These are phyloP conservation scores for Philotrypesis tridentata DNA, from an alignment of 1,140 invertebrate species.

Conservation along the genomic window DNA sequence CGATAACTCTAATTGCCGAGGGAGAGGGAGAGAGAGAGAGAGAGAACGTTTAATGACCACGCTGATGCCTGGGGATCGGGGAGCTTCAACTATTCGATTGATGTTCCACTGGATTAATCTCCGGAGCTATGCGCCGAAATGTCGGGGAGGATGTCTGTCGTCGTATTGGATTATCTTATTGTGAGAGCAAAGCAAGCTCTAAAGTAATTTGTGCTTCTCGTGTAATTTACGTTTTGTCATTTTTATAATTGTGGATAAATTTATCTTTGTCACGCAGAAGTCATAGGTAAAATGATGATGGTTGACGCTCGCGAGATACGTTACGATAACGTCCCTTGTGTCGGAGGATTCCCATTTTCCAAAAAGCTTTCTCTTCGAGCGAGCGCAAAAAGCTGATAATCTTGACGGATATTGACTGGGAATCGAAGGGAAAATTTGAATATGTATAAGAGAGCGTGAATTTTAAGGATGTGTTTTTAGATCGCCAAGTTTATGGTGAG, in stretches of 20 bases:
- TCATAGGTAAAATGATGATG: no score
- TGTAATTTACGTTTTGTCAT: no score
- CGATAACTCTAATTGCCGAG: slow-evolving; percentile 34
- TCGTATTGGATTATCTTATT: background rate
- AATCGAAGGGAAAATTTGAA: background rate
- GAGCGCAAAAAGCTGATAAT: background rate
- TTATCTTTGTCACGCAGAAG: no score
- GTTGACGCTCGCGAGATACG: no score
- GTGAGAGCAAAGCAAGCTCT: background rate
- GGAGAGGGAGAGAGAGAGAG: no score
- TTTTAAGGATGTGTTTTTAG: background rate
- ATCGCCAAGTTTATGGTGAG: no score
- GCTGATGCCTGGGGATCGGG: background rate
- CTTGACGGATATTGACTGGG: background rate
- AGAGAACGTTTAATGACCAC: background rate
- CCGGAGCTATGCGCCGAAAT: background rate
- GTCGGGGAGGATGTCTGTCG: background rate
- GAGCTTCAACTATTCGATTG: background rate
- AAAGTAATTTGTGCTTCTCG: no score
- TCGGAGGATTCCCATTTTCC: no score
- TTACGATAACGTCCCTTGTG: no score
- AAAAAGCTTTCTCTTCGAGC: no score
- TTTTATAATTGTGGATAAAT: no score
- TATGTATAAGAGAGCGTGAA: background rate
- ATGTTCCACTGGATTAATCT: background rate